Evolutionary conservation across 2,113 vertebrate genomes (phyloP).

Genomic region (Platichthys flesus): DNA sequence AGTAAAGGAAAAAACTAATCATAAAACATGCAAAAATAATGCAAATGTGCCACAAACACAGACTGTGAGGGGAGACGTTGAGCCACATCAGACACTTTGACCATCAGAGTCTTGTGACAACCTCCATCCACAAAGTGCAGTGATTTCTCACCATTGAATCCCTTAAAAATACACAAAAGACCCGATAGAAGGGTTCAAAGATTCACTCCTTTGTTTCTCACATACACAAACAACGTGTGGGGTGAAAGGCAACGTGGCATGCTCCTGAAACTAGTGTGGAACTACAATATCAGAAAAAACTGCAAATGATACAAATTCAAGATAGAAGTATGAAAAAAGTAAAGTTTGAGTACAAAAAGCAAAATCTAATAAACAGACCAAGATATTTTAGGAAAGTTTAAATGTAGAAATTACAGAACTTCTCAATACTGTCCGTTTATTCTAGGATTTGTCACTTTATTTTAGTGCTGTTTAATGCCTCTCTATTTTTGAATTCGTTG

Average conservation of each 20-base stretch:
- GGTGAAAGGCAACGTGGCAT: neutral
- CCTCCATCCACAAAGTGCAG: neutral
- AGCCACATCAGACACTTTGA: constrained; percentile 8
- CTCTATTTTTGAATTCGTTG: too few relatives aligned
- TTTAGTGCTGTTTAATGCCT: too few relatives aligned
- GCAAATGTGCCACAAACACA: constrained; percentile 4
- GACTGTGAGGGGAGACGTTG: neutral
- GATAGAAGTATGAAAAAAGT: neutral
- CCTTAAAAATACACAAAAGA: neutral
- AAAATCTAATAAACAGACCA: neutral
- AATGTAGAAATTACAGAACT: neutral
- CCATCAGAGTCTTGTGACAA: neutral
- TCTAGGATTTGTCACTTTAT: too few relatives aligned
- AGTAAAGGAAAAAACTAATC: neutral
- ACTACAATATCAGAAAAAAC: too few relatives aligned
- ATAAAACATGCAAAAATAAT: neutral
- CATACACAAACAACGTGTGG: neutral
- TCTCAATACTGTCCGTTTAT: too few relatives aligned
- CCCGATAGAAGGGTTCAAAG: too few relatives aligned
- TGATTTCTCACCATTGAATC: neutral
- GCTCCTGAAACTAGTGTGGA: neutral
- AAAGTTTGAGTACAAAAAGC: neutral
- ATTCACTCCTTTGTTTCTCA: neutral
- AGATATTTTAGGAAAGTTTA: neutral
- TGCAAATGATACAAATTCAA: too few relatives aligned